Conservation (phyloP, 2,113 vertebrate species). For the Cyanistes caeruleus region DNA sequence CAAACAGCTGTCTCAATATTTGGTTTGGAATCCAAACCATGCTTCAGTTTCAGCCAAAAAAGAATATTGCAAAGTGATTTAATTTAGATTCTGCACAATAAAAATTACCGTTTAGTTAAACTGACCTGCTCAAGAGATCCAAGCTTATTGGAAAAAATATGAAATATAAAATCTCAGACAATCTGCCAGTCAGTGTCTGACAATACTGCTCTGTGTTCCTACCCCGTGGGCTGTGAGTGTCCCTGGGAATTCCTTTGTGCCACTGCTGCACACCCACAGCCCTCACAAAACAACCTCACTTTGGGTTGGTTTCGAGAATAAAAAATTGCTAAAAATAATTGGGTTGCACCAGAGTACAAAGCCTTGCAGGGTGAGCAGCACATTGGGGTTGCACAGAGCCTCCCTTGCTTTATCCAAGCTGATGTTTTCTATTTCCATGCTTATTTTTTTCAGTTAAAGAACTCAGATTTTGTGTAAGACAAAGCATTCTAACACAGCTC, state of each 20-base stretch:
- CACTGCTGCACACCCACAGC: conserved; percentile 21
- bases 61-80: not conserved
- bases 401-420: not conserved
- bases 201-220: conserved; percentile 20
- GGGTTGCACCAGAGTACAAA: not conserved
- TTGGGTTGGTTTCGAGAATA: not conserved
- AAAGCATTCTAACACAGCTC: not conserved
- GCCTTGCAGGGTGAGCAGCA: not conserved
- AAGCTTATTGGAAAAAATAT: not conserved
- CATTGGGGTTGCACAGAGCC: not conserved
- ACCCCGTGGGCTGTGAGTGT: not conserved
- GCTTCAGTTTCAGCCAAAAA: not conserved
- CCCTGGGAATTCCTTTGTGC: conserved; percentile 17
- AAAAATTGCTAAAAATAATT: not conserved
- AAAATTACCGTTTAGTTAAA: not conserved
- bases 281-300: not conserved
- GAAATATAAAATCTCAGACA: not conserved
- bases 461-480: not conserved
- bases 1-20: conserved; percentile 52
- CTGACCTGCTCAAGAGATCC: not conserved
- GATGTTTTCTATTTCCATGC: not conserved
- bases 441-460: not conserved
- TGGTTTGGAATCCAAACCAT: conserved; percentile 5
- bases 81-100: not conserved
- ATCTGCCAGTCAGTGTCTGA: not conserved